These are phyloP conservation scores for Pseudochirops corinnae DNA, from an alignment of 2,797 vertebrate genomes.

Conservation along the genomic window DNA sequence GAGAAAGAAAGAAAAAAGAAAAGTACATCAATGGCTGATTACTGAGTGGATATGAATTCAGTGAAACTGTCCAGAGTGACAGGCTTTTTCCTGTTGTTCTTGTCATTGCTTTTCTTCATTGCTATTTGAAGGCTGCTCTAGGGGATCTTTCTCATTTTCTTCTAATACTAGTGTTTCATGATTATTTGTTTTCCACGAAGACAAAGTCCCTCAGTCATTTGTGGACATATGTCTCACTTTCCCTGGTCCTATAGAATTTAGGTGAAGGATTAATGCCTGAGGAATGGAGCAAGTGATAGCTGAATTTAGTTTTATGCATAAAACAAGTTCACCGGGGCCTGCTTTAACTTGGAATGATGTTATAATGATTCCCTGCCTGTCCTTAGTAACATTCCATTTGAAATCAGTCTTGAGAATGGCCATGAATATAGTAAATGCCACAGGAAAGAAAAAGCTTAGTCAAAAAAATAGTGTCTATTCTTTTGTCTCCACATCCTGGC, in stretches of 20 bases:
- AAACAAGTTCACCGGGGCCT: background rate
- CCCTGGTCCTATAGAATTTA: slow-evolving; percentile 42
- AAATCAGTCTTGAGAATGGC: slow-evolving; percentile 36
- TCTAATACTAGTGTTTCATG: slow-evolving; percentile 39
- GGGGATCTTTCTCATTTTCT: slow-evolving; percentile 49
- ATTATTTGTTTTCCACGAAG: slow-evolving; percentile 47
- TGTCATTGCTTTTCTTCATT: background rate
- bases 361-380: background rate
- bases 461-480: background rate
- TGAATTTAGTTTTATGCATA: slow-evolving; percentile 3
- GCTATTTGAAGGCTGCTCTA: slow-evolving; percentile 39
- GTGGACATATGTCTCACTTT: slow-evolving; percentile 11
- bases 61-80: slow-evolving; percentile 31
- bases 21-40: background rate
- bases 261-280: slow-evolving; percentile 10
- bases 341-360: background rate
- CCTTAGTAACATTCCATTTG: slow-evolving; percentile 8
- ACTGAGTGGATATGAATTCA: slow-evolving; percentile 36
- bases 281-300: background rate
- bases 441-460: background rate
- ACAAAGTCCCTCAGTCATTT: slow-evolving; percentile 42
- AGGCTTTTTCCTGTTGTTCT: slow-evolving; percentile 4
- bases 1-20: slow-evolving; percentile 31
- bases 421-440: background rate
- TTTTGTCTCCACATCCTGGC: background rate